Evolutionary conservation across 2,113 vertebrate genomes (phyloP), one percentile per base, ranked within the genome.

Genomic region (Alaudala cheleensis): DNA sequence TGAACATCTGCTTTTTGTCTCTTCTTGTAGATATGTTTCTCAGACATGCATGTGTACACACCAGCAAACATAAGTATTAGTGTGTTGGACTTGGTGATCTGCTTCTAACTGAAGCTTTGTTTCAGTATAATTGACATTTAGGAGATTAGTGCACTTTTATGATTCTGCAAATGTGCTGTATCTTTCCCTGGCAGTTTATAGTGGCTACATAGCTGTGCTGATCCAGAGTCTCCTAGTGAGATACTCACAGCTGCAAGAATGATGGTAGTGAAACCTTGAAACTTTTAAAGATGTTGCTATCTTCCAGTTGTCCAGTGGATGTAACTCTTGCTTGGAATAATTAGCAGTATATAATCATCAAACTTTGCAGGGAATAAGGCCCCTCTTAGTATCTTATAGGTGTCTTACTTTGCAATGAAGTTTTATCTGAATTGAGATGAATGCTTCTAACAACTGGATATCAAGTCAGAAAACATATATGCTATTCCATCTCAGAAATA

Each of bases 41-140:
- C 39, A 72, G 45, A 81, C 4, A 2, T 33, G 9, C 6, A 11
- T 56, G 7, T 0, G 0, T 71, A 40, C 21, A 39, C 14, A 73
- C 7, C 12, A 69, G 24, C 39, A 83, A 85, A 70, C 19, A 57
- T 77, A 85, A 81, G 19, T 47, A 21, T 15, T 12, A 25, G 16
- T 45, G 42, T 87, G 9, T 34, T 70, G 19, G n/a, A 28, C 3
- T 86, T 69, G 39, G 16, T 71, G 77, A 72, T 60, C 50, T 79
- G 65, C 62, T 88, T 89, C 47, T 89, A 49, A 45, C 22, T 65
- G 39, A 81, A 92, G 16, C 25, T 86, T 92, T 84, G 18, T 89
- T 58, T 62, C 56, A 70, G 12, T 58, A 17, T 66, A 73, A 73
- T 84, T 81, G 88, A 64, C 0, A 0, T 42, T 53, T 73, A 54